phyloP scores from a whole-genome alignment of 2,797 vertebrate species.

The Syncerus caffer region DNA sequence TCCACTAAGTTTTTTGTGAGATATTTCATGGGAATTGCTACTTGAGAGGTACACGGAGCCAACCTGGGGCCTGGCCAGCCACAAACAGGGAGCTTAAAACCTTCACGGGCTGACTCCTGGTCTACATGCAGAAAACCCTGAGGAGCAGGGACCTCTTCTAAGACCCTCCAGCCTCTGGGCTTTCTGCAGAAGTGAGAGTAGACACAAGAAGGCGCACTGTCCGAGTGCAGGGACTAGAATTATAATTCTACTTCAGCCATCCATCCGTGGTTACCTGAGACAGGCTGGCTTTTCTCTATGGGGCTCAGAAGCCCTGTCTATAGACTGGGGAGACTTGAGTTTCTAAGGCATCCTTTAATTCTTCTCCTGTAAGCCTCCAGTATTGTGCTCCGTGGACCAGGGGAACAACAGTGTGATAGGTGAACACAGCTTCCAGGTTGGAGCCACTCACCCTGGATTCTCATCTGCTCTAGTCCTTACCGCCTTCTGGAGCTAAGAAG shows the following conservation, averaged over 20 bases:
- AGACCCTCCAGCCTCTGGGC: neutral
- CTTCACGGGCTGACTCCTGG: neutral
- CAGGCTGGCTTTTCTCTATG: neutral
- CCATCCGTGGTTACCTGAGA: neutral
- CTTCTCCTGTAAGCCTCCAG: neutral
- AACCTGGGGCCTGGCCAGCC: neutral
- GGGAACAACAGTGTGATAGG: neutral
- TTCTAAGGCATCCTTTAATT: neutral
- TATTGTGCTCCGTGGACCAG: neutral
- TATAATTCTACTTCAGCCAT: neutral
- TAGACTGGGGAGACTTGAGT: neutral
- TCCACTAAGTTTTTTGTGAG: slow-evolving; percentile 5
- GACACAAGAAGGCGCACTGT: accelerated
- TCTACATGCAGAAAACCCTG: neutral
- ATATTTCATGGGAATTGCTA: slow-evolving; percentile 53
- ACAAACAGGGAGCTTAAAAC: neutral
- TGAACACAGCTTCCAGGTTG: neutral
- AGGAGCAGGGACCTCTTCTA: neutral
- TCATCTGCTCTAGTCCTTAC: neutral
- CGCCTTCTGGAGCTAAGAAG: neutral
- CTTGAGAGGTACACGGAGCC: neutral
- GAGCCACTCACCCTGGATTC: neutral
- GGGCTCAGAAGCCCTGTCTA: neutral
- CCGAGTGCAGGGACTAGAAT: neutral
- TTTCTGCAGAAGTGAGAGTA: neutral